Evolutionary conservation across 2,797 vertebrate species (phyloP), one percentile per base, ranked within the genome.

Genomic region (Oreortyx pictus): DNA sequence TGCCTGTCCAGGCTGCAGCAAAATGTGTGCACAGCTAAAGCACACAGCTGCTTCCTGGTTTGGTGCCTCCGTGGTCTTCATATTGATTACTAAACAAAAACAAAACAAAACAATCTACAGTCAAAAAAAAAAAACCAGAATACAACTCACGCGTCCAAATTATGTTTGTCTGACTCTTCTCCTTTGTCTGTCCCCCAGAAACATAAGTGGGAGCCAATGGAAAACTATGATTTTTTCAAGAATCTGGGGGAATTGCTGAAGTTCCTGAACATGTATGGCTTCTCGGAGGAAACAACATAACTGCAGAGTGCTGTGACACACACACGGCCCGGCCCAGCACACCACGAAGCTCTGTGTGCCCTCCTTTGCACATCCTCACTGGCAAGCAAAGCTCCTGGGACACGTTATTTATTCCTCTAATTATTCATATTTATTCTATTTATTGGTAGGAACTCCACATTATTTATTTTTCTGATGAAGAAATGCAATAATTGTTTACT

Each of bases 341-440:
- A 60, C 73, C 35, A 81, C 39, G 27, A 43, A 81, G 18, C 41
- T 83, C 72, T n/a, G 54, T 12, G 9, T 5, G 43, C 20, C 25
- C 37, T 64, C 6, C 5, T 72, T 72, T 46, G 16, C 2, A 1
- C 35, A 39, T 6, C 68, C 41, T 70, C 43, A 23, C 8, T 46
- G 29, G 6, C 0, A 46, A 74, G 37, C 16, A 56, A 78, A 14
- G 24, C 57, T 60, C 11, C 2, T 65, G 65, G 61, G 46, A 90
- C 8, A 31, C 41, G 4, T 50, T 92, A 96, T 96, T 92, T 96
- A 96, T 94, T 93, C 2, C 6, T 11, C 4, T 44, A 23, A 56
- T n/a, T 90, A 77, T 85, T 65, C 2, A 12, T 80, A 93, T 90
- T 95, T 82, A 92, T 91, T 90, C 22, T 96, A 96, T 96, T 95